Evolutionary conservation across 2,797 vertebrate species (phyloP).

Genomic region (Hyperoplus immaculatus): DNA sequence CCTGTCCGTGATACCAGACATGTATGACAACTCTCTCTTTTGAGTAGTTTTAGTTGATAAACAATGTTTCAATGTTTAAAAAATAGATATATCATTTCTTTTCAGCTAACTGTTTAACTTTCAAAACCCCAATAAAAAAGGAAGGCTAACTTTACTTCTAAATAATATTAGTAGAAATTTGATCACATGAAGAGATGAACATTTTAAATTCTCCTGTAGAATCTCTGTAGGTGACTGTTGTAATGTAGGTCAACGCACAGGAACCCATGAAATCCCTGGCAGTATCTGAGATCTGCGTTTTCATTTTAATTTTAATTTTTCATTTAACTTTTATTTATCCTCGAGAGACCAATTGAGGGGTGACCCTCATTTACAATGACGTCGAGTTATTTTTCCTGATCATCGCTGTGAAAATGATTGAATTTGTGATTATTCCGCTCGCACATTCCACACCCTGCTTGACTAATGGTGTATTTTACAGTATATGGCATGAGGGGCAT

Average conservation of each 20-base stretch:
- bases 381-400: too few relatives aligned
- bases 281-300: slow-evolving; percentile 46
- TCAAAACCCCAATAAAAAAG: not conserved
- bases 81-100: too few relatives aligned
- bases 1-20: too few relatives aligned
- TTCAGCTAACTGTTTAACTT: too few relatives aligned
- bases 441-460: slow-evolving; percentile 41
- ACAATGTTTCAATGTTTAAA: too few relatives aligned
- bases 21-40: too few relatives aligned
- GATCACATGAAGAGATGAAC: slow-evolving; percentile 16
- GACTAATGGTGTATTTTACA: slow-evolving; percentile 64
- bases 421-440: slow-evolving; percentile 53
- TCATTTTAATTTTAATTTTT: too few relatives aligned
- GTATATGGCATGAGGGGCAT: slow-evolving; percentile 56
- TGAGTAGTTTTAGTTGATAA: too few relatives aligned
- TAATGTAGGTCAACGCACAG: slow-evolving; percentile 61
- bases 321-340: too few relatives aligned
- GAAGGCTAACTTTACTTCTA: not conserved
- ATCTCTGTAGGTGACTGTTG: slow-evolving; percentile 12
- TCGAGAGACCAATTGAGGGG: too few relatives aligned
- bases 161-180: slow-evolving; percentile 17
- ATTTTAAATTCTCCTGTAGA: slow-evolving; percentile 28
- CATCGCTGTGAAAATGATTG: slow-evolving; percentile 44
- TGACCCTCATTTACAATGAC: too few relatives aligned
- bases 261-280: slow-evolving; percentile 33